Conservation (phyloP, 2,888 invertebrate genomes). For the Ennomos fuscantarius region DNA sequence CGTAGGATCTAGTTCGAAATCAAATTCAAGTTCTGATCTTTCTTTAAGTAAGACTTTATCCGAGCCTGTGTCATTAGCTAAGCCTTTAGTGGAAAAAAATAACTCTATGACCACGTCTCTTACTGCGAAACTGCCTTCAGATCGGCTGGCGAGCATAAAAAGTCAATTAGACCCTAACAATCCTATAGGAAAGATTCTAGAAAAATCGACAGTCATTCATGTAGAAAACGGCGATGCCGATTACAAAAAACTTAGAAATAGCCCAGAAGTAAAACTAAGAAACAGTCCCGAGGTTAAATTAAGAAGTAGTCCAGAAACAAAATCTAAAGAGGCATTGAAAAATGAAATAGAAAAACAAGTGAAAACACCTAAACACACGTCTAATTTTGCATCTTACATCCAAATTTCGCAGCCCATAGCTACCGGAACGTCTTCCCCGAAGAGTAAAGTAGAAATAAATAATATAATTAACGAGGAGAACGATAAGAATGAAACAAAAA, state of each 20-base stretch:
- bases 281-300: conserved; percentile 50
- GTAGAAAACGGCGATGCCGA: conserved; percentile 75
- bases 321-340: conserved; percentile 59
- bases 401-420: conserved; percentile 82
- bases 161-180: conserved; percentile 81
- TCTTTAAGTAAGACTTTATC: conserved; percentile 79
- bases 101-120: conserved; percentile 68
- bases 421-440: conserved; percentile 69
- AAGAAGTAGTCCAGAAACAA: conserved; percentile 33
- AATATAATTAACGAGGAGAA: conserved; percentile 52
- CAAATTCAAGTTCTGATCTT: conserved; percentile 74
- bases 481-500: conserved; percentile 48
- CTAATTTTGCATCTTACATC: conserved; percentile 87
- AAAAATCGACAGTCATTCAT: conserved; percentile 80
- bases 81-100: conserved; percentile 62
- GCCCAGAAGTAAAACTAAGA: conserved; percentile 50
- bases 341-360: conserved; percentile 77
- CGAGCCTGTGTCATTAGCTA: conserved; percentile 71
- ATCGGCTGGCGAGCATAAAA: conserved; percentile 76
- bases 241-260: conserved; percentile 37
- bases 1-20: conserved; percentile 63
- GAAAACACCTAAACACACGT: conserved; percentile 81
- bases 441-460: conserved; percentile 53
- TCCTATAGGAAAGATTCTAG: conserved; percentile 80
- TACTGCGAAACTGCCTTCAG: conserved; percentile 69